These are phyloP conservation scores for Neodiprion virginianus DNA, from an alignment of 1,140 invertebrate genomes.

Conservation along the genomic window DNA sequence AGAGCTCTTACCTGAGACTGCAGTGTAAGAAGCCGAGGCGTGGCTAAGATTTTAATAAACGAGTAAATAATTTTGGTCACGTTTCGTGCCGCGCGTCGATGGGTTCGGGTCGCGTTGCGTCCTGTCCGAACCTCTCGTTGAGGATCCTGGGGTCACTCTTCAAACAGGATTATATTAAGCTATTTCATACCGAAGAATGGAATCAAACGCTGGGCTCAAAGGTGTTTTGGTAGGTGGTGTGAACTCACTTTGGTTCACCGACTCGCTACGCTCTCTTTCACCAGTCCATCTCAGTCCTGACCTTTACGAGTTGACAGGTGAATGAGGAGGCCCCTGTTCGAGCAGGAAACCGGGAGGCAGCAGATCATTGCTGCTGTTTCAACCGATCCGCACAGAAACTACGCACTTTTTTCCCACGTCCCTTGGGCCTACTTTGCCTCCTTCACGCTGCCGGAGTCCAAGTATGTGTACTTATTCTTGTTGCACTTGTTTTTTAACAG, in stretches of 20 bases:
- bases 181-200: conserved; percentile 57
- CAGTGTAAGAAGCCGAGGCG: background rate
- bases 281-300: conserved; percentile 22
- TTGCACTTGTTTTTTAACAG: too few relatives aligned
- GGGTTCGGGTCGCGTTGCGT: conserved; percentile 8
- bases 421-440: conserved; percentile 4
- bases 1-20: too few relatives aligned
- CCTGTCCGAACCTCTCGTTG: background rate
- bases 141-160: conserved; percentile 34
- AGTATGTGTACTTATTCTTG: too few relatives aligned
- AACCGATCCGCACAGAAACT: conserved; percentile 18
- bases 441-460: too few relatives aligned
- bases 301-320: conserved; percentile 53
- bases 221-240: conserved; percentile 59
- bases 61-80: conserved; percentile 63
- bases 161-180: conserved; percentile 64
- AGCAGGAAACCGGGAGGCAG: conserved; percentile 36
- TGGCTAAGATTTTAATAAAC: conserved; percentile 49
- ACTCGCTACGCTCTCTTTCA: conserved; percentile 12
- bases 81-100: conserved; percentile 50
- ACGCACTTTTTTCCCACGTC: conserved; percentile 39
- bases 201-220: conserved; percentile 59
- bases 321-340: conserved; percentile 42
- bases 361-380: conserved; percentile 19
- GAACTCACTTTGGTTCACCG: conserved; percentile 26